phyloP scores from a whole-genome alignment of 1,140 invertebrate genomes.

The Formica selysi region DNA sequence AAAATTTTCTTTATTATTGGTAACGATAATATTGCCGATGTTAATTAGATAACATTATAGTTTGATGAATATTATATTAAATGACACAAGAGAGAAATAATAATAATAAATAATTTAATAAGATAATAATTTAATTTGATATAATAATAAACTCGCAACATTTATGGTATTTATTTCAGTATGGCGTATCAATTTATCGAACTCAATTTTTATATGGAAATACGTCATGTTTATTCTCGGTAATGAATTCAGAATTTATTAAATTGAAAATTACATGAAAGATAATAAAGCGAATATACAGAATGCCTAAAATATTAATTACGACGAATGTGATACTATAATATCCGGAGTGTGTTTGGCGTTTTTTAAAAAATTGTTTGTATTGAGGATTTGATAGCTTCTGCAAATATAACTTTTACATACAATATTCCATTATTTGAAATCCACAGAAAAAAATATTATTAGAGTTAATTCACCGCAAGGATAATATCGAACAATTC shows the following conservation, averaged over 20 bases:
- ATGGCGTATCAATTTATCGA: neutral
- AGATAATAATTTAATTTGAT: neutral
- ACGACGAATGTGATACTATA: neutral
- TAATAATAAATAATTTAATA: neutral
- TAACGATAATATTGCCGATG: neutral
- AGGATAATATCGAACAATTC: slow-evolving; percentile 39
- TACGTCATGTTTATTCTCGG: neutral
- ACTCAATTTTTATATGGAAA: neutral
- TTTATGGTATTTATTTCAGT: neutral
- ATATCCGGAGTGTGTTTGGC: neutral
- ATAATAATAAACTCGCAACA: neutral
- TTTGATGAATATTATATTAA: too few relatives aligned
- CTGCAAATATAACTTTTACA: slow-evolving; percentile 23
- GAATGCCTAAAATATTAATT: neutral
- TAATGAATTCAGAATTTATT: slow-evolving; percentile 3
- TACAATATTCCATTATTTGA: neutral
- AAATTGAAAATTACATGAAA: neutral
- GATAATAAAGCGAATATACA: neutral
- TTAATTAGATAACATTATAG: neutral
- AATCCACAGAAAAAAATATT: slow-evolving; percentile 13
- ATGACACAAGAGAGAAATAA: too few relatives aligned
- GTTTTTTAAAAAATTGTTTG: slow-evolving; percentile 7
- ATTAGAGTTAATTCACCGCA: slow-evolving; percentile 29
- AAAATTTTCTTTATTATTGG: neutral
- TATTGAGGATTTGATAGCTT: neutral